Evolutionary conservation across 2,888 invertebrate species (phyloP).

Genomic region (Empis livida): DNA sequence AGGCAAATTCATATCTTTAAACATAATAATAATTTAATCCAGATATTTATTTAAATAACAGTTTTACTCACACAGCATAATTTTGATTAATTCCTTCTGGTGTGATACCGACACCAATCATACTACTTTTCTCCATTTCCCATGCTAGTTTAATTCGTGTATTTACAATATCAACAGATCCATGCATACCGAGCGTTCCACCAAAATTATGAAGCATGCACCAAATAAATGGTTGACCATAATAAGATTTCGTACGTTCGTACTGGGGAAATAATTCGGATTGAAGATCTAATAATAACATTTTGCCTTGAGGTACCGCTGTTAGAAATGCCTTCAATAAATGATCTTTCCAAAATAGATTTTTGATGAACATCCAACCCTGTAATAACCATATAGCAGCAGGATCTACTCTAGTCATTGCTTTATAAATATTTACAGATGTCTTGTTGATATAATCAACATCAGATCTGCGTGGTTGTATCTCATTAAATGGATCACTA

Average conservation of each 20-base stretch:
- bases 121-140: slow-evolving; percentile 49
- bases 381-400: slow-evolving; percentile 82
- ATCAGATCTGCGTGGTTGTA: slow-evolving; percentile 51
- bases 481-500: slow-evolving; percentile 90
- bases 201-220: slow-evolving; percentile 96
- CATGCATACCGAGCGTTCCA: slow-evolving; percentile 85
- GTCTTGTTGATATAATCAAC: slow-evolving; percentile 49
- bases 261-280: slow-evolving; percentile 80
- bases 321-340: slow-evolving; percentile 62
- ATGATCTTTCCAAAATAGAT: slow-evolving; percentile 49
- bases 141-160: slow-evolving; percentile 32
- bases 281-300: slow-evolving; percentile 79
- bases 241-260: slow-evolving; percentile 60
- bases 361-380: slow-evolving; percentile 71
- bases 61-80: slow-evolving; percentile 52
- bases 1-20: slow-evolving; percentile 69
- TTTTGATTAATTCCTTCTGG: slow-evolving; percentile 95
- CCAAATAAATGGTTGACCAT: slow-evolving; percentile 92
- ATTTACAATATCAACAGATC: slow-evolving; percentile 63
- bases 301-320: slow-evolving; percentile 62
- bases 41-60: too few relatives aligned
- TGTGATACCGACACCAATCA: slow-evolving; percentile 84
- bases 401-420: slow-evolving; percentile 56
- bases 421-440: slow-evolving; percentile 54
- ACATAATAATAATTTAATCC: too few relatives aligned